These are phyloP conservation scores for Spermophilus dauricus DNA, from an alignment of 2,113 vertebrate genomes.

Conservation along the genomic window DNA sequence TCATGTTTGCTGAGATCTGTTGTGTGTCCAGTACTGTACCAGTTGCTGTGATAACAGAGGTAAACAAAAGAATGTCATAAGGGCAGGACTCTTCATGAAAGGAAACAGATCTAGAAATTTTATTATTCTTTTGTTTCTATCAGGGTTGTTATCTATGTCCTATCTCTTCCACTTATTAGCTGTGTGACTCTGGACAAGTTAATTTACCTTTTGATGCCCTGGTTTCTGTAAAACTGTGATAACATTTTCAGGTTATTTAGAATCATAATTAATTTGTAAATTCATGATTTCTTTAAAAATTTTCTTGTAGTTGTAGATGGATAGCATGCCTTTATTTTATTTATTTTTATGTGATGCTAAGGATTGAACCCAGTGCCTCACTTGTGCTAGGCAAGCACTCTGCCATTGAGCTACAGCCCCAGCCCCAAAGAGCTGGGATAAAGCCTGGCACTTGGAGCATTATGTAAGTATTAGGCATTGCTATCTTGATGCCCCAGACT, in stretches of 20 bases:
- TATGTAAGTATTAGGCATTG: neutral
- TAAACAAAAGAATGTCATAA: neutral
- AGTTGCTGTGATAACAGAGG: neutral
- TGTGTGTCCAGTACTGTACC: neutral
- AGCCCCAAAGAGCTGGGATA: neutral
- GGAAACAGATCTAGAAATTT: conserved; percentile 11
- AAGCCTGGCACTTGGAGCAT: neutral
- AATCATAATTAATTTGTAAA: neutral
- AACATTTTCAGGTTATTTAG: neutral
- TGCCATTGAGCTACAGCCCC: neutral
- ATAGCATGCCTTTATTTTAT: neutral
- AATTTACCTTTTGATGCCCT: neutral
- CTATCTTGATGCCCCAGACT: neutral
- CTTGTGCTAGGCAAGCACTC: too few relatives aligned
- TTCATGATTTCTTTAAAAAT: neutral
- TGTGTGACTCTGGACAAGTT: neutral
- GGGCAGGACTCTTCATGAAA: neutral
- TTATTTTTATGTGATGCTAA: neutral
- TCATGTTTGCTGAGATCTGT: neutral
- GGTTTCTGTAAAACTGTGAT: neutral
- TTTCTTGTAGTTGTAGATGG: too few relatives aligned
- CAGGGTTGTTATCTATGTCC: neutral
- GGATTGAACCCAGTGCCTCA: neutral
- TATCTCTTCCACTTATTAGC: neutral
- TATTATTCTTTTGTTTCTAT: neutral